Base-by-base conservation (phyloP, 2,797 vertebrate genomes). In the Martes flavigula region DNA sequence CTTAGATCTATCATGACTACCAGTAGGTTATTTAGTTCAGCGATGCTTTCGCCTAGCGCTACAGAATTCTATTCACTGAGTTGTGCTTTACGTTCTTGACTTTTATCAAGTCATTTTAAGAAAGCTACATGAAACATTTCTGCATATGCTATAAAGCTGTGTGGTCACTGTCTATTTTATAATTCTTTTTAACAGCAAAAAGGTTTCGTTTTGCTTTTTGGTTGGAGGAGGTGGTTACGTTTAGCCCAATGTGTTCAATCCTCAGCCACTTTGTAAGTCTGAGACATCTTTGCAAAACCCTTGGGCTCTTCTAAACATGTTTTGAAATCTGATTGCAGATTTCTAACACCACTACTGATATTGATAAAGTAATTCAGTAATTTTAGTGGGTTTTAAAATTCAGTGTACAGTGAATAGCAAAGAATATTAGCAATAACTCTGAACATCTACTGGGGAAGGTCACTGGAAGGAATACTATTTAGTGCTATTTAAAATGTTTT, bases 401-500 rank as follows among this genome's bases (percentile, higher is more conserved):
- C 48, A 92, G 12, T 56, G 13, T 78, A 86, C 38, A 30, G 40
- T 66, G 27, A 96, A 30, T 56, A 82, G 91, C 43, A 64, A 70
- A 60, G n/a, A 88, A 79, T 38, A 25, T 62, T 77, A 96, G 9
- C 77, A 88, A 40, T 66, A 78, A 88, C 73, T 70, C 4, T 68
- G 46, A 64, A 86, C 6, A 79, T 32, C 96, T 11, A 58, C 6
- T 85, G 48, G 35, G 27, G 91, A 46, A 90, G 14, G 51, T 7
- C 89, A 87, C 0, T 81, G n/a, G 72, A 66, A 94, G 56, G 25
- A 93, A 38, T 54, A 90, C n/a, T 81, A 46, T 18, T 73, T 64
- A 72, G 81, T 75, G 43, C 43, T 96, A 58, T 20, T 93, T 79
- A 43, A 97, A 91, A 91, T 95, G 32, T 89, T 94, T 95, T 85